Evolutionary conservation across 1,140 invertebrate genomes (phyloP), one percentile per base, ranked within the genome.

Genomic region (Drosophila punjabiensis): DNA sequence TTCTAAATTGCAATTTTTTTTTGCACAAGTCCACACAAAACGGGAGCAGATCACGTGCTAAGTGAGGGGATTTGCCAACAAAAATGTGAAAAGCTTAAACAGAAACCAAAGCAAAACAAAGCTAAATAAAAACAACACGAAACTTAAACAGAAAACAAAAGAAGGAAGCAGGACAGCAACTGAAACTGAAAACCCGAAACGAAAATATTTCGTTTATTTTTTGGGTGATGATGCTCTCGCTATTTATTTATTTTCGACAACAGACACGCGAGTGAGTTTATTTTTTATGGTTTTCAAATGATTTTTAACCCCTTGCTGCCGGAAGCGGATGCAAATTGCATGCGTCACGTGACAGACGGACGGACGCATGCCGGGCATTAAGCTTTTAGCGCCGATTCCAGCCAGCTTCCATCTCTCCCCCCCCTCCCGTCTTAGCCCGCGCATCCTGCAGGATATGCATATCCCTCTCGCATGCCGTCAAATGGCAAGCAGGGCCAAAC

Each of bases 251-350:
- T 82, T 90, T 89, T 84, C 61, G 71, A 43, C 79, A 86, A 43
- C 87, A 86, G 71, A 86, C 87, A 82, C 82, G 73, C 79, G 87
- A 82, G 86, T 82, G 69, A 74, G 71, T 74, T 74, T 90, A 90
- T 86, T 90, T 90, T 90, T 90, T 90, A 90, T 90, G 86, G 86
- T 90, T 90, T 90, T 80, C 89, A 90, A 90, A 90, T 90, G 86
- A 90, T 90, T 90, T 90, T 90, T 78, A 90, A 90, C 86, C 86
- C 86, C 79, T 35, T 63, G 75, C 82, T 61, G 79, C 86, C 86
- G 86, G 86, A 90, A 90, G 82, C 86, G 86, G 86, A 90, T 90
- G 86, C 86, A 84, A 90, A 90, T 90, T 90, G 86, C 86, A 90
- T 90, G 86, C 86, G 86, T 90, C 86, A 90, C 86, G 86, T 90